These are phyloP conservation scores for Sitta carolinensis DNA, from an alignment of 2,797 vertebrate species.

Conservation along the genomic window DNA sequence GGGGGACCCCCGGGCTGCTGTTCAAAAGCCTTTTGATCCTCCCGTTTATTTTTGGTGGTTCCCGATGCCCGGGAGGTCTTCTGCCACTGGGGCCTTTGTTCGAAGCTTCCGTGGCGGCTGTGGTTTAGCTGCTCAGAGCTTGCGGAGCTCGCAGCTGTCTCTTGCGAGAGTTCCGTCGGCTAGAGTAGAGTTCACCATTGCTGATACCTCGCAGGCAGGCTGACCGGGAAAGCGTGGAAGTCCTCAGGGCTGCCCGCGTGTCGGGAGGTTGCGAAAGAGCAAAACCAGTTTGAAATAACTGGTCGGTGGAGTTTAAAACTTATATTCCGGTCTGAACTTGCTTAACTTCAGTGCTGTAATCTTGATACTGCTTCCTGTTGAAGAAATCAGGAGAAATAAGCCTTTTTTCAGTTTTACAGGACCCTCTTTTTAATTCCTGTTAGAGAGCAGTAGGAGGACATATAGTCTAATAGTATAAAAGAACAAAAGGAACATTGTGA, in stretches of 20 bases:
- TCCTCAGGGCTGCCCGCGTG: neutral
- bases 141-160: too few species aligned
- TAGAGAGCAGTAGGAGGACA: fast-evolving
- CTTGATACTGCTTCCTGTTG: neutral
- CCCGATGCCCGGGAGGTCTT: fast-evolving
- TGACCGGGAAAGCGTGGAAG: fast-evolving
- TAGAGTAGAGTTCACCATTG: fast-evolving
- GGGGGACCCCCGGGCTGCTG: fast-evolving
- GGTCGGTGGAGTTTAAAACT: neutral
- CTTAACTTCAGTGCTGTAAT: neutral
- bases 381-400: neutral
- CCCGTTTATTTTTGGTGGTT: neutral
- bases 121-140: neutral
- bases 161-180: fast-evolving
- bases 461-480: neutral
- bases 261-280: neutral
- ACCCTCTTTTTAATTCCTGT: neutral
- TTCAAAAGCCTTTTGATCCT: neutral
- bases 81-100: neutral
- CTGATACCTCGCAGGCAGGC: fast-evolving
- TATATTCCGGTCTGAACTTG: neutral
- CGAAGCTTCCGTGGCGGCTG: neutral
- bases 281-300: neutral
- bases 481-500: neutral
- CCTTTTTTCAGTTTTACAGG: neutral